These are phyloP conservation scores for Eunapius fragilis DNA, from an alignment of 37 sponge, comb jelly and placozoan genomes.

Conservation along the genomic window DNA sequence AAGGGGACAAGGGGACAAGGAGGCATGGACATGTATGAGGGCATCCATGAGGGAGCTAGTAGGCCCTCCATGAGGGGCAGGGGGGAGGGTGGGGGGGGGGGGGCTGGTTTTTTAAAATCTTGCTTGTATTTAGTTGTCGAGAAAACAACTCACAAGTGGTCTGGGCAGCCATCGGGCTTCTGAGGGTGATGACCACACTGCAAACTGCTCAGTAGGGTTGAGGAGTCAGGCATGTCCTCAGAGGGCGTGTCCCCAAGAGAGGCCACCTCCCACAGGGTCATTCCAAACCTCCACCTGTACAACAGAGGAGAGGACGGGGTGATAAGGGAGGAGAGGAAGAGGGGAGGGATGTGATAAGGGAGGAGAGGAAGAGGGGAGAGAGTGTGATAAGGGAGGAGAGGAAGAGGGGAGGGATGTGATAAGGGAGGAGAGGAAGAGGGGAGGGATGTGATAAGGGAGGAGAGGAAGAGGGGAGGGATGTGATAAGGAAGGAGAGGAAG, in stretches of 20 bases:
- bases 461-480: background rate
- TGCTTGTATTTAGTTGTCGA: no score
- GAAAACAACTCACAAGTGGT: conserved; percentile 26
- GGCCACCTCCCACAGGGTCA: conserved; percentile 47
- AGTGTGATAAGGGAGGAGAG: background rate
- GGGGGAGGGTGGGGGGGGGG: no score
- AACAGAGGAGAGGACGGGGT: background rate
- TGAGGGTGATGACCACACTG: conserved; percentile 12
- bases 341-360: background rate
- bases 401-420: background rate
- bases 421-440: background rate
- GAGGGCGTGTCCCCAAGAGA: conserved; percentile 43
- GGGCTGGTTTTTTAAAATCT: no score
- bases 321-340: background rate
- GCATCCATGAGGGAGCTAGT: no score
- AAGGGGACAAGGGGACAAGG: no score
- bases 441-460: background rate
- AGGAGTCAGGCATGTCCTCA: conserved; percentile 13
- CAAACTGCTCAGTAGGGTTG: conserved; percentile 1
- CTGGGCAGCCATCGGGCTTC: conserved; percentile 23
- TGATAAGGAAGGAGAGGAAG: background rate
- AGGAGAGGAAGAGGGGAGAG: background rate
- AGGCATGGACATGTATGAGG: no score
- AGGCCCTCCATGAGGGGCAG: no score
- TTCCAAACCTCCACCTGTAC: conserved; percentile 48